Percentiles rank a stretch among this genome's conserved stretches.
Conservation (phyloP, 2,113 vertebrate species). For the Monopterus albus region DNA sequence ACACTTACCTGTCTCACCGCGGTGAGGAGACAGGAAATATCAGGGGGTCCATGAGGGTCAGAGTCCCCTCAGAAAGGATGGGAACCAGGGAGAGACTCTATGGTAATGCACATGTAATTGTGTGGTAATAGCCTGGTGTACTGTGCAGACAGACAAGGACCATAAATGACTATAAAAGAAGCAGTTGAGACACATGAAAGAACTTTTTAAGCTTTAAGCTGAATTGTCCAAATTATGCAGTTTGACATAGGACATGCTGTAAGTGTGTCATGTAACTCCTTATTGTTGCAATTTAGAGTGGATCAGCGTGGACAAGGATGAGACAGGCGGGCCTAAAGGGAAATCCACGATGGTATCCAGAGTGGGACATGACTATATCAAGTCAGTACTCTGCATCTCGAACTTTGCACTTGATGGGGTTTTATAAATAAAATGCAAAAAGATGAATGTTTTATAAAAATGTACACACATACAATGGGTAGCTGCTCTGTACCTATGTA, state of each 20-base stretch:
- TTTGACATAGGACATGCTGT: neutral
- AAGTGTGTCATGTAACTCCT: neutral
- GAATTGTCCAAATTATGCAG: neutral
- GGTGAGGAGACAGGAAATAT: slow-evolving; percentile 98
- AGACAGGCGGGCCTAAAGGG: slow-evolving; percentile 87
- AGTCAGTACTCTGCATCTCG: slow-evolving; percentile 80
- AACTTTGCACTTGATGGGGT: neutral
- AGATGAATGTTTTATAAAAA: neutral
- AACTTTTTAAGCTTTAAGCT: neutral
- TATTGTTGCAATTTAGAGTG: slow-evolving; percentile 84
- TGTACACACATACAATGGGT: no score
- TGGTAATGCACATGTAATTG: slow-evolving; percentile 76
- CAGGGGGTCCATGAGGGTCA: slow-evolving; percentile 94
- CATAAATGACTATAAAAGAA: no score
- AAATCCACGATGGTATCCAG: slow-evolving; percentile 81
- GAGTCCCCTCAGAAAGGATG: slow-evolving; percentile 92
- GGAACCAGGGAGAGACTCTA: slow-evolving; percentile 95
- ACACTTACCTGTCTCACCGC: slow-evolving; percentile 94
- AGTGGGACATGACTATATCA: slow-evolving; percentile 85
- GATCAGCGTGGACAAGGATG: slow-evolving; percentile 97
- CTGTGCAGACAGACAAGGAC: neutral
- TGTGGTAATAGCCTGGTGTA: neutral
- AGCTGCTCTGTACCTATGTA: no score
- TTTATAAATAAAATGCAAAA: neutral
- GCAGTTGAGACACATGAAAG: neutral